These are phyloP conservation scores for Tribolium freemani DNA, from an alignment of 2,888 invertebrate species.

Conservation along the genomic window DNA sequence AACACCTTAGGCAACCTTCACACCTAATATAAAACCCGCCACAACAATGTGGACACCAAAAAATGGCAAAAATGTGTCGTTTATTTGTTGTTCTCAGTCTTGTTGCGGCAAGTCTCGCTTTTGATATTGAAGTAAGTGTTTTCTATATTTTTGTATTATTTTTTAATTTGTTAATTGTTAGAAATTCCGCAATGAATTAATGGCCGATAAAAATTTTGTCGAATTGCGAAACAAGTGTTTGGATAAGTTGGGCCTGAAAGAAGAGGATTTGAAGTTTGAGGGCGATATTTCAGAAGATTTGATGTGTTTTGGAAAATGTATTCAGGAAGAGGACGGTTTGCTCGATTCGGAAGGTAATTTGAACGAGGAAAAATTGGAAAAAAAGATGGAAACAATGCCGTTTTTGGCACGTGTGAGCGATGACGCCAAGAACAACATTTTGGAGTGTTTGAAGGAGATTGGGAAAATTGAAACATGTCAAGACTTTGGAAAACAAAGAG, in stretches of 20 bases:
- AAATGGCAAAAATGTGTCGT: background rate
- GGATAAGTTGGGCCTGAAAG: background rate
- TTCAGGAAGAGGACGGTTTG: background rate
- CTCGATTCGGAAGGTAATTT: background rate
- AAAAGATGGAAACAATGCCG: background rate
- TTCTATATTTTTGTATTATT: background rate
- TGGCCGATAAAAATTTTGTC: background rate
- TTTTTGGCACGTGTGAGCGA: background rate
- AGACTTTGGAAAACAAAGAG: background rate
- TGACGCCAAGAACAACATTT: background rate
- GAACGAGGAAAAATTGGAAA: background rate
- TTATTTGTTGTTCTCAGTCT: background rate
- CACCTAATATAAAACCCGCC: background rate
- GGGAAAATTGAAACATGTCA: background rate
- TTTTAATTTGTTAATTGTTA: background rate
- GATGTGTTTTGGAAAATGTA: slow-evolving; percentile 8
- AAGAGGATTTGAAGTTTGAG: background rate
- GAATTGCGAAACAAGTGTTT: background rate
- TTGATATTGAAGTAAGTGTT: background rate
- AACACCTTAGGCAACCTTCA: background rate
- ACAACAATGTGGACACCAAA: background rate
- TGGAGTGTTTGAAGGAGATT: background rate
- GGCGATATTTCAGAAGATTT: background rate
- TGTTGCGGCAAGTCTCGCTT: background rate
- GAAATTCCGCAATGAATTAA: background rate